A percentile compares a stretch with the other conserved stretches of the same genome.
These are phyloP conservation scores for Ephydatia muelleri DNA, from an alignment of 37 sponge, comb jelly and placozoan genomes.

Conservation along the genomic window DNA sequence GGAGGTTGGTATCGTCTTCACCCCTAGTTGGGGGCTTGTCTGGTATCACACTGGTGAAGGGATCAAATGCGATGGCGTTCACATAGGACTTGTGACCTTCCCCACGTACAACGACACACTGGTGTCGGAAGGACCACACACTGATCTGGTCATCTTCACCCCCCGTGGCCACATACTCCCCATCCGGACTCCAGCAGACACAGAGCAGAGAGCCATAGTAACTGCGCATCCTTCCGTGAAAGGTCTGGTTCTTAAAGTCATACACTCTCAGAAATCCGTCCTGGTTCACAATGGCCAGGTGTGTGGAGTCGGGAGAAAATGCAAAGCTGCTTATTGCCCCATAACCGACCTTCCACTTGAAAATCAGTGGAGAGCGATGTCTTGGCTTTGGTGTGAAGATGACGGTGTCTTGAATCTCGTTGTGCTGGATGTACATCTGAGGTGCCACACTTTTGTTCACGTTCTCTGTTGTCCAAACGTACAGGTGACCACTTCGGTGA, in stretches of 20 bases:
- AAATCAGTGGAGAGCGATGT: conserved; percentile 32
- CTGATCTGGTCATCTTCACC: conserved; percentile 96
- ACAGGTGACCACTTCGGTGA: conserved; percentile 88
- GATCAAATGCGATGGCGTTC: conserved; percentile 90
- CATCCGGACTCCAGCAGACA: conserved; percentile 98
- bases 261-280: conserved; percentile 93
- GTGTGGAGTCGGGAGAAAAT: conserved; percentile 89
- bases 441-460: background rate
- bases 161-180: conserved; percentile 88
- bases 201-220: conserved; percentile 93
- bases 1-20: background rate
- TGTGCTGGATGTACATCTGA: conserved; percentile 26
- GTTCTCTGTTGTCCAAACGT: conserved; percentile 73
- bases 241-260: conserved; percentile 61
- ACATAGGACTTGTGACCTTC: conserved; percentile 95
- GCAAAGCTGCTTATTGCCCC: conserved; percentile 77
- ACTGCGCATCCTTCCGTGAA: conserved; percentile 90
- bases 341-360: conserved; percentile 66
- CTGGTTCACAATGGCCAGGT: conserved; percentile 87
- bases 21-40: background rate
- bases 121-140: conserved; percentile 85
- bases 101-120: conserved; percentile 76
- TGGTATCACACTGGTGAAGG: conserved; percentile 47
- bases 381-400: conserved; percentile 52
- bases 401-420: conserved; percentile 46